These are phyloP conservation scores for Drosophila incognita DNA, from an alignment of 2,888 invertebrate genomes.

Conservation along the genomic window DNA sequence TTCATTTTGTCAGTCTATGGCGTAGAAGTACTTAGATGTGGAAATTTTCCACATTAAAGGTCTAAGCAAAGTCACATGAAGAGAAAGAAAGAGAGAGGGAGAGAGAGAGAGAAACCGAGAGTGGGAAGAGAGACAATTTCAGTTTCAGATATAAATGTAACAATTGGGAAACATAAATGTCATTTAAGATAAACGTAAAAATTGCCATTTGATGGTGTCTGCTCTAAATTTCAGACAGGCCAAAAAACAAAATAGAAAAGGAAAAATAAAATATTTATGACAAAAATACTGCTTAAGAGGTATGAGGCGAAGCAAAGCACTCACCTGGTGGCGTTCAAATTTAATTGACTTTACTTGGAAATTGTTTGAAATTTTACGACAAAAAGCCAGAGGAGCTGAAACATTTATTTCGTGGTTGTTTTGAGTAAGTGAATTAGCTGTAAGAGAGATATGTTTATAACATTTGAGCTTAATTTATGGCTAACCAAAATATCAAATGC, in stretches of 20 bases:
- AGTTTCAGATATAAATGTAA: constrained; percentile 65
- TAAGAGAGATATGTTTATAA: constrained; percentile 10
- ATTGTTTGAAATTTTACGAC: constrained; percentile 22
- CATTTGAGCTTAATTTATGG: constrained; percentile 3
- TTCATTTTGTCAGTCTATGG: constrained; percentile 56
- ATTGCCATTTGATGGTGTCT: constrained; percentile 69
- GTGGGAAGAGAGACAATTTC: constrained; percentile 31
- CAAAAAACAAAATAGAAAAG: constrained; percentile 17
- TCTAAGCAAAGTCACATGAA: constrained; percentile 32
- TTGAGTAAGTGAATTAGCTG: constrained; percentile 15
- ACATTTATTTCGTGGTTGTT: constrained; percentile 16
- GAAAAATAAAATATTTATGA: constrained; percentile 18
- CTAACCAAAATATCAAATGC: constrained; percentile 7
- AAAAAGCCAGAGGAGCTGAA: background rate
- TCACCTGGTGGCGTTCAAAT: constrained; percentile 65
- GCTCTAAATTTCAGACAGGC: constrained; percentile 37
- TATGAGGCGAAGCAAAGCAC: constrained; percentile 32
- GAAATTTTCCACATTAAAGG: background rate
- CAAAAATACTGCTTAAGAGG: constrained; percentile 14
- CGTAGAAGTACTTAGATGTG: constrained; percentile 1
- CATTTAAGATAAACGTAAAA: constrained; percentile 77
- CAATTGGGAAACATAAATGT: constrained; percentile 78
- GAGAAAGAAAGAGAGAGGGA: background rate
- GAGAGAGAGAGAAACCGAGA: background rate
- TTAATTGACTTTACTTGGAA: constrained; percentile 63